phyloP scores from a whole-genome alignment of 2,113 vertebrate species.

The Casuarius casuarius region DNA sequence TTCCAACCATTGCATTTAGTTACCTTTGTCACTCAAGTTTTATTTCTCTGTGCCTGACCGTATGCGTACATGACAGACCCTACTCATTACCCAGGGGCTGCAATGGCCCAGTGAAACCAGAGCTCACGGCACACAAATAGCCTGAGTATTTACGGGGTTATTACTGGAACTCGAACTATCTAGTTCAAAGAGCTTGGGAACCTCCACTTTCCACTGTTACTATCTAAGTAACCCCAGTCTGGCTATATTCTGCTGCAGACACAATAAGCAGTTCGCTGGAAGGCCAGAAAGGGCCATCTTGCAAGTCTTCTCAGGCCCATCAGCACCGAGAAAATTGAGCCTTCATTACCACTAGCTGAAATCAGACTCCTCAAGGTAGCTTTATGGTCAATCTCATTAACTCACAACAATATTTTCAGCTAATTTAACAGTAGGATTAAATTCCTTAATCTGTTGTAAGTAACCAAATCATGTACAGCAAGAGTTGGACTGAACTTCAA shows the following conservation, averaged over 20 bases:
- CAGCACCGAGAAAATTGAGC: not conserved
- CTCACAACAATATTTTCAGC: not conserved
- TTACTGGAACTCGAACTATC: not conserved
- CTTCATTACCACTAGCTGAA: not conserved
- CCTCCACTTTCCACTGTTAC: not conserved
- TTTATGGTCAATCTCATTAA: not conserved
- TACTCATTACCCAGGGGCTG: not conserved
- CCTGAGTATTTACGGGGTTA: not conserved
- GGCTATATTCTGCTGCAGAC: not conserved
- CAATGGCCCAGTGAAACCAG: not conserved
- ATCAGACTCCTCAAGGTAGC: not conserved
- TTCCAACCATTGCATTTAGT: not conserved
- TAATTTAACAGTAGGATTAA: not conserved
- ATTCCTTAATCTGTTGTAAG: not conserved
- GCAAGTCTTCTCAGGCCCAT: not conserved
- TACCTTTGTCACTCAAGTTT: not conserved
- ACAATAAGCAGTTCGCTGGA: not conserved
- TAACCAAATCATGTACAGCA: not conserved
- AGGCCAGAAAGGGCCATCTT: not conserved
- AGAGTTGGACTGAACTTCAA: not conserved
- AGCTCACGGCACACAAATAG: not conserved
- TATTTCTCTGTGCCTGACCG: not conserved
- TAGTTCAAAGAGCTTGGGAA: not conserved
- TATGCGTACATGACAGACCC: not conserved
- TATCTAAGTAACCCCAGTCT: not conserved